Evolutionary conservation across 2,797 vertebrate species (phyloP), one percentile per base, ranked within the genome.

Genomic region (Tragopan temminckii): DNA sequence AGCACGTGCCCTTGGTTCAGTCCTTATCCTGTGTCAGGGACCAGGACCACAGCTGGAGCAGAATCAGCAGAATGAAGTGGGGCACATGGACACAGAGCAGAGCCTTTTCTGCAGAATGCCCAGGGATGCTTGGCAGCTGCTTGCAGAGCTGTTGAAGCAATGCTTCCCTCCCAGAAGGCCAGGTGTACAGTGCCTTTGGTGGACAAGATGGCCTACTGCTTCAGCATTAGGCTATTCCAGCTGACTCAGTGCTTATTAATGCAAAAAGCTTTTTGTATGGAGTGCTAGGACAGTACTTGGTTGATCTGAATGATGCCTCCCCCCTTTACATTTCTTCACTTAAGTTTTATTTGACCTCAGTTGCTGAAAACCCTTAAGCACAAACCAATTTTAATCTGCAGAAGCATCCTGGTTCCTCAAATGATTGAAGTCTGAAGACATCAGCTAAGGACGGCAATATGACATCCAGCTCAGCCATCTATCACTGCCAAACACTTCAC

Each of bases 11-110:
- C 45, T 61, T 23, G 53, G 53, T 13, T 42, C 33, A 61, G 43
- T 18, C 29, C 58, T 55, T 16, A 43, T 1, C 35, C 38, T 0
- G 0, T 19, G 4, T 4, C 66, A 55, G 66, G 7, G 18, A 61
- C 25, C 7, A 27, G 48, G 80, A 72, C 7, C 55, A 33, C 42
- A 71, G 69, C 20, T 53, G 38, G 55, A 36, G 24, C 66, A 88
- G 46, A 80, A 83, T 6, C 66, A 89, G 64, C 31, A 29, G 35
- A 58, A 66, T 0, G 4, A 40, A 31, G 12, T 38, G 31, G 27
- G 6, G 38, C 19, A 36, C 3, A 43, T 3, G 55, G 72, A 62
- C 33, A 63, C 21, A 48, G 15, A 48, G 63, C 59, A 76, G 45
- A 53, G 35, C 31, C 43, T 61, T 69, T 35, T 43, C 52, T 61